Percentiles rank a stretch among this genome's conserved stretches.
phyloP scores from a whole-genome alignment of 2,888 invertebrate genomes.

The Drosophila multiciliata region DNA sequence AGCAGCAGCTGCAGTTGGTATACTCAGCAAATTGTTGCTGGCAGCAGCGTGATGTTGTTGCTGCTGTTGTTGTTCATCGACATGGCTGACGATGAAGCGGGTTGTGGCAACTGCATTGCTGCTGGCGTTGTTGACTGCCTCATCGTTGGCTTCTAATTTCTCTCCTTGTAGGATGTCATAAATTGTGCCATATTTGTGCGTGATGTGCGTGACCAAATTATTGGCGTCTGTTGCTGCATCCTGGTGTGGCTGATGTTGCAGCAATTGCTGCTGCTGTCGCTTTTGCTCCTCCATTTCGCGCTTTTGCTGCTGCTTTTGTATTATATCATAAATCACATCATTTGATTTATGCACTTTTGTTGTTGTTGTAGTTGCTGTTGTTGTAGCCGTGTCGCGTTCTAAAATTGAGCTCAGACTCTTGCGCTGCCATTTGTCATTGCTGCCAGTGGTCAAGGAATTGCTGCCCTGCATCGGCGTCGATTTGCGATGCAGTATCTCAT shows the following conservation, averaged over 20 bases:
- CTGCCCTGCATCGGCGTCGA: conserved; percentile 62
- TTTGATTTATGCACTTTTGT: conserved; percentile 66
- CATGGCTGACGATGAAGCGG: conserved; percentile 84
- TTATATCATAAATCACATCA: conserved; percentile 84
- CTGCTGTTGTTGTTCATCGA: conserved; percentile 75
- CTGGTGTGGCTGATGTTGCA: conserved; percentile 9
- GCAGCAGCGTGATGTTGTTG: conserved; percentile 3
- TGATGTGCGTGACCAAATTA: conserved; percentile 49
- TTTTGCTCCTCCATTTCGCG: conserved; percentile 42
- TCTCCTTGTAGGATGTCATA: conserved; percentile 84
- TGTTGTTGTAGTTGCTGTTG: conserved; percentile 27
- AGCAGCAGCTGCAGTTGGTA: conserved; percentile 7
- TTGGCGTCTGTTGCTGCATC: conserved; percentile 43
- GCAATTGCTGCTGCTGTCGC: conserved; percentile 20
- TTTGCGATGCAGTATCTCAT: conserved; percentile 85
- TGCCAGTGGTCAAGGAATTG: conserved; percentile 48
- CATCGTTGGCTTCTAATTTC: conserved; percentile 64
- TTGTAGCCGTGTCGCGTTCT: conserved; percentile 69
- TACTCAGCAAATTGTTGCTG: conserved; percentile 9
- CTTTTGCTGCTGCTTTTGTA: conserved; percentile 78
- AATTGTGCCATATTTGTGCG: conserved; percentile 84
- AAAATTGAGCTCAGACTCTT: conserved; percentile 83
- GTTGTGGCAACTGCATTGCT: conserved; percentile 63
- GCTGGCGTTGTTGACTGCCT: conserved; percentile 9
- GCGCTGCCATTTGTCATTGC: conserved; percentile 80